Conservation (phyloP, 35 echinoderm and acorn worm species). For the Chiridota heheva region DNA sequence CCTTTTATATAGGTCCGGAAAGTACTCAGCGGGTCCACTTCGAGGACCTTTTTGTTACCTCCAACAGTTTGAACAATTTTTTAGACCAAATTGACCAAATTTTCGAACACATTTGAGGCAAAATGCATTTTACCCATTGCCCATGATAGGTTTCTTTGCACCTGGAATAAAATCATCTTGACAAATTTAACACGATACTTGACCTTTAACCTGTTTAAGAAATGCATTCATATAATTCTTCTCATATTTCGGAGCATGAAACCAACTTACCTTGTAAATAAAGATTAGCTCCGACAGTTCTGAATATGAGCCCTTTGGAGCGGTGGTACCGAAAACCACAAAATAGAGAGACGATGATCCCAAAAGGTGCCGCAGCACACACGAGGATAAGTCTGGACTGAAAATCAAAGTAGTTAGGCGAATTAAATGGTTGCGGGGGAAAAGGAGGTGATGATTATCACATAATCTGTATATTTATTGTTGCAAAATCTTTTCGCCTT, state of each 20-base stretch:
- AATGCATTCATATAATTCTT: not conserved
- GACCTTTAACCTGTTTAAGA: not conserved
- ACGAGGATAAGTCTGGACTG: conserved; percentile 70
- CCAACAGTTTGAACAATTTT: no score
- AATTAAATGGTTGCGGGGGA: no score
- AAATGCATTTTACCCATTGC: no score
- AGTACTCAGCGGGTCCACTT: no score
- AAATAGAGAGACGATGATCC: conserved; percentile 48
- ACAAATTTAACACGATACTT: not conserved
- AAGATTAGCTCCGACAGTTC: conserved; percentile 89
- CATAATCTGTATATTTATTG: not conserved
- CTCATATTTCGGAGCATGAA: no score
- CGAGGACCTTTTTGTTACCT: no score
- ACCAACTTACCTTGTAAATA: conserved; percentile 82
- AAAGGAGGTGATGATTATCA: no score
- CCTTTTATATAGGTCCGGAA: no score
- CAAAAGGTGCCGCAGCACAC: conserved; percentile 45
- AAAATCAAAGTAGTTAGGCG: not conserved
- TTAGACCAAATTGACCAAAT: no score
- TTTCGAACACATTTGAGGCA: no score
- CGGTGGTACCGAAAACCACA: conserved; percentile 63
- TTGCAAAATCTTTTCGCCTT: no score
- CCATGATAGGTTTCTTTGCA: no score
- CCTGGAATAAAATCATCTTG: not conserved
- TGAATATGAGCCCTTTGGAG: conserved; percentile 72